Percentiles rank a stretch among this genome's conserved stretches.
Evolutionary conservation across 2,888 invertebrate genomes (phyloP).

Genomic region (Halocaridina rubra): DNA sequence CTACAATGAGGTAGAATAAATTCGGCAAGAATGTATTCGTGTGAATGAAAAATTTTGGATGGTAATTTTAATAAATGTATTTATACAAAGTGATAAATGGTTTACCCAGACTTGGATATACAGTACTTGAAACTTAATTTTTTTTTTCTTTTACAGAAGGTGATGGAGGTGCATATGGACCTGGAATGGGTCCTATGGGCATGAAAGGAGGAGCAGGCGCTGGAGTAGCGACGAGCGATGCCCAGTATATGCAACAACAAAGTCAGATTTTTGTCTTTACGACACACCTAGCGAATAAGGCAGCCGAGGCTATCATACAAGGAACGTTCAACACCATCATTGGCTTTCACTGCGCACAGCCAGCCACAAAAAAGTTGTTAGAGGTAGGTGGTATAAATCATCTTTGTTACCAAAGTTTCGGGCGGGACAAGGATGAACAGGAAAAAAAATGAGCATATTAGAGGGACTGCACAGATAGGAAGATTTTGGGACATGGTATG

Average conservation of each 20-base stretch:
- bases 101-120: background rate
- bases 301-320: slow-evolving; percentile 90
- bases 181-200: slow-evolving; percentile 18
- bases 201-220: slow-evolving; percentile 33
- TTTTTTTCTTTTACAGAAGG: slow-evolving; percentile 14
- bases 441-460: too few species aligned
- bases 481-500: too few species aligned
- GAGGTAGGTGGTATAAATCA: too few species aligned
- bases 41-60: too few species aligned
- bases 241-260: slow-evolving; percentile 92
- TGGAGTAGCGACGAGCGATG: slow-evolving; percentile 72
- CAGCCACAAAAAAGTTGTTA: slow-evolving; percentile 92
- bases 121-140: too few species aligned
- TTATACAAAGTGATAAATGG: too few species aligned
- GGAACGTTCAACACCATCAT: slow-evolving; percentile 93
- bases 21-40: too few species aligned
- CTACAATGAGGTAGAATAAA: too few species aligned
- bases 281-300: slow-evolving; percentile 92
- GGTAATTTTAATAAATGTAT: too few species aligned
- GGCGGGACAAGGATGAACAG: too few species aligned
- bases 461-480: too few species aligned
- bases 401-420: too few species aligned
- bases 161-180: background rate
- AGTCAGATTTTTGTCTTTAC: slow-evolving; percentile 98
- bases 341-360: slow-evolving; percentile 94